These are phyloP conservation scores for Ceratotherium simum DNA, from an alignment of 2,113 vertebrate species.

Conservation along the genomic window DNA sequence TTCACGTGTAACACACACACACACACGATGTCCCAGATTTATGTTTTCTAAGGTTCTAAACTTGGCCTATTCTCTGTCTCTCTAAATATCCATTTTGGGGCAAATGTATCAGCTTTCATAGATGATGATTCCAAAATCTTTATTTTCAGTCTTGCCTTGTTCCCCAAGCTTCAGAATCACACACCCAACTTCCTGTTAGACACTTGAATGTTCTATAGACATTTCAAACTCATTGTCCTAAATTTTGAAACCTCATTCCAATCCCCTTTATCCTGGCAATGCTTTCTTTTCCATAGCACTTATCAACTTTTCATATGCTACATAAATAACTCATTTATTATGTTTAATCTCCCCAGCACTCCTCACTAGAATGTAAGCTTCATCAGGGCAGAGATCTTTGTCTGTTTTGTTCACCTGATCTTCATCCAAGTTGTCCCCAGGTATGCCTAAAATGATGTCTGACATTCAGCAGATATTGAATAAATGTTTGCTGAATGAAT, in stretches of 20 bases:
- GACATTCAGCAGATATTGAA: not conserved
- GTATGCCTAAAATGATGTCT: not conserved
- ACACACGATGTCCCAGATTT: too few relatives aligned
- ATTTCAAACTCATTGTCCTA: not conserved
- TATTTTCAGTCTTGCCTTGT: not conserved
- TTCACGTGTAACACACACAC: not conserved
- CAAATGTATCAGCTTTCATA: not conserved
- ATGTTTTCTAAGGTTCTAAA: not conserved
- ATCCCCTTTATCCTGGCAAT: not conserved
- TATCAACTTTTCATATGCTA: not conserved
- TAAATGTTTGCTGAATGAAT: not conserved
- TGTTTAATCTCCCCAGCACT: not conserved
- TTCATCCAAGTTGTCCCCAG: not conserved
- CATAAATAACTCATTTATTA: not conserved
- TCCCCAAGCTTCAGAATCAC: not conserved
- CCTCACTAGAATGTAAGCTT: not conserved
- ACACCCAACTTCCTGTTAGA: not conserved
- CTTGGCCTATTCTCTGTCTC: not conserved
- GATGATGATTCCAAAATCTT: not conserved
- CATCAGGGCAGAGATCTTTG: not conserved
- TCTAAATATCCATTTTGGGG: not conserved
- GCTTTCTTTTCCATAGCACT: not conserved
- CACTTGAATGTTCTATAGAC: not conserved
- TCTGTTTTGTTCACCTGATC: not conserved
- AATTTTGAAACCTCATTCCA: not conserved